phyloP scores from a whole-genome alignment of 1,140 invertebrate genomes.

The Telenomus remus region DNA sequence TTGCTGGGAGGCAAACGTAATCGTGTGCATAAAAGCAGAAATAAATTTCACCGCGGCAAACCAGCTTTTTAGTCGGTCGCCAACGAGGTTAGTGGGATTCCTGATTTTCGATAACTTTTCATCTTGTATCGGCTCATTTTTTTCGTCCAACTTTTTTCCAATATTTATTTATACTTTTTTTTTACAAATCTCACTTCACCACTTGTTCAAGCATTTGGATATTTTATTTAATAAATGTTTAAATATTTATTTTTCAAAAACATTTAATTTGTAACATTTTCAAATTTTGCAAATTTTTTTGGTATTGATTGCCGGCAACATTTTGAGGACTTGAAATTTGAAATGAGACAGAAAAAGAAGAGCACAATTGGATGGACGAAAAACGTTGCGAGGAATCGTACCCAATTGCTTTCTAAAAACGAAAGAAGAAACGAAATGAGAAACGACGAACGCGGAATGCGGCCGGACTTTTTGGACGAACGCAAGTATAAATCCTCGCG shows the following conservation, averaged over 20 bases:
- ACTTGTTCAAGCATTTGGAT: no score
- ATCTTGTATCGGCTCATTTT: constrained; percentile 6
- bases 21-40: constrained; percentile 52
- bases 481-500: constrained; percentile 27
- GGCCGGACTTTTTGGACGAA: constrained; percentile 43
- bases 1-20: constrained; percentile 2
- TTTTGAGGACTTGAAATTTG: no score
- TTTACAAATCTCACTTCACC: constrained; percentile 9
- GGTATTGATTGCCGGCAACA: no score
- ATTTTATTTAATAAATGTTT: no score
- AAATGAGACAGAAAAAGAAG: constrained; percentile 6
- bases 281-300: no score
- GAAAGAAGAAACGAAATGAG: constrained; percentile 35
- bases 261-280: no score
- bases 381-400: constrained; percentile 9
- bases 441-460: constrained; percentile 34
- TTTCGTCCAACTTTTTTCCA: constrained; percentile 21
- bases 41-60: constrained; percentile 61
- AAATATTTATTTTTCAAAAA: no score
- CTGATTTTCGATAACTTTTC: constrained; percentile 65
- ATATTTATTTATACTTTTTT: constrained; percentile 10
- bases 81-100: constrained; percentile 69
- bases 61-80: constrained; percentile 60
- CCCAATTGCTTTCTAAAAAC: constrained; percentile 36
- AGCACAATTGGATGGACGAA: constrained; percentile 14